Conservation (phyloP, 2,113 vertebrate genomes). For the Larimichthys crocea region DNA sequence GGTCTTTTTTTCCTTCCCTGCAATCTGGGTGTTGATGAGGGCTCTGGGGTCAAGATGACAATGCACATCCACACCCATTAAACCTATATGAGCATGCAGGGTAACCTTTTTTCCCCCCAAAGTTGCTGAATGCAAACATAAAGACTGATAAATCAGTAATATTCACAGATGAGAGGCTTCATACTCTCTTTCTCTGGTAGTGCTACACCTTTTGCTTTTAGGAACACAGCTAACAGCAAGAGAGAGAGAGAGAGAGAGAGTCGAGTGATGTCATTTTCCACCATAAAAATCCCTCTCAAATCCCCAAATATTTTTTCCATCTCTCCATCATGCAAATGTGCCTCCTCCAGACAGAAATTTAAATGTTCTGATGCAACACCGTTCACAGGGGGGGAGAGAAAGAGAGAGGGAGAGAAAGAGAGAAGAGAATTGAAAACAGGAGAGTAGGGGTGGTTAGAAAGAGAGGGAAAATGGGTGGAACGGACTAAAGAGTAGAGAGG, state of each 20-base stretch:
- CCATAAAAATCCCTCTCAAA: constrained; percentile 45
- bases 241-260: neutral
- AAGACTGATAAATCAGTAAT: constrained; percentile 6
- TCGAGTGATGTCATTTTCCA: constrained; percentile 68
- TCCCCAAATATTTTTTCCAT: constrained; percentile 47
- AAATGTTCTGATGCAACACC: constrained; percentile 58
- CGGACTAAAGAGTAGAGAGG: constrained; percentile 75
- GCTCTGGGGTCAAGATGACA: constrained; percentile 37
- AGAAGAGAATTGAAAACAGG: constrained; percentile 51
- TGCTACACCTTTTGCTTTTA: constrained; percentile 28
- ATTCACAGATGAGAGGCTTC: constrained; percentile 31
- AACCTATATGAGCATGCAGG: neutral
- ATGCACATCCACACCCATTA: constrained; percentile 10
- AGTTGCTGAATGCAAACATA: neutral
- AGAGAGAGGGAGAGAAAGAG: neutral
- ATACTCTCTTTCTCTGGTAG: neutral
- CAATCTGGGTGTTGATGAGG: constrained; percentile 14
- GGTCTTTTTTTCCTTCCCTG: constrained; percentile 8
- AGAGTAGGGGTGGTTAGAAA: constrained; percentile 64
- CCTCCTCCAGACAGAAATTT: constrained; percentile 38
- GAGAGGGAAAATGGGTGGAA: constrained; percentile 79
- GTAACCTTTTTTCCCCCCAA: neutral
- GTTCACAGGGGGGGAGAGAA: constrained; percentile 6
- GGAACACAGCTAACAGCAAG: constrained; percentile 12
- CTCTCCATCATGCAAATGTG: constrained; percentile 47